A percentile compares a stretch with the other conserved stretches of the same genome.
Conservation (phyloP, 2,888 invertebrate genomes). For the Chironomus riparius region DNA sequence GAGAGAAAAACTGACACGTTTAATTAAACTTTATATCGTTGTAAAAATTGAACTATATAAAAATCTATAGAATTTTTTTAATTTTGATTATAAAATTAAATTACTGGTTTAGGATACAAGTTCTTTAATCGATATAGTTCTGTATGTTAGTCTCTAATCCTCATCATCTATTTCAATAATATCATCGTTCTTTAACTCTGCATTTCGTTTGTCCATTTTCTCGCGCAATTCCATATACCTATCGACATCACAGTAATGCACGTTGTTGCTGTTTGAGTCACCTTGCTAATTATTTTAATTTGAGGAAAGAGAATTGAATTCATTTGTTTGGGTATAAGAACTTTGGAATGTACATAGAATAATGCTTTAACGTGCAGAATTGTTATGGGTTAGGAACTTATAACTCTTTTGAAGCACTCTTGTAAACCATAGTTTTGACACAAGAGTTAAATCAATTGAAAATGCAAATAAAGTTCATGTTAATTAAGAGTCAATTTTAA, state of each 20-base stretch:
- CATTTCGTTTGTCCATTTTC: neutral
- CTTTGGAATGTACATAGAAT: no score
- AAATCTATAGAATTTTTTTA: neutral
- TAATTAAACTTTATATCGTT: neutral
- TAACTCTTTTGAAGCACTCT: no score
- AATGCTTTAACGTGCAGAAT: no score
- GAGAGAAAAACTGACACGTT: neutral
- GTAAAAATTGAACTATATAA: neutral
- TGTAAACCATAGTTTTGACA: no score
- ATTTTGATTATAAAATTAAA: no score
- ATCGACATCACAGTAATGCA: neutral
- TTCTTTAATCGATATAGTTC: no score
- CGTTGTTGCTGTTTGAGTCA: neutral
- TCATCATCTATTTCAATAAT: slow-evolving; percentile 8
- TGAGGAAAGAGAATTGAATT: neutral
- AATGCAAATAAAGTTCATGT: no score
- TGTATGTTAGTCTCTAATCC: neutral
- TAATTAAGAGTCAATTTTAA: no score
- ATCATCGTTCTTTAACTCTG: neutral
- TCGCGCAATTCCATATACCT: neutral
- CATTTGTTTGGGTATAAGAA: neutral
- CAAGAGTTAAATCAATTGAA: no score
- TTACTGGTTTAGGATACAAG: no score
- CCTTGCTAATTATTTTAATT: neutral
- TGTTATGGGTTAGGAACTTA: no score